These are phyloP conservation scores for Sternarchorhynchus goeldii DNA, from an alignment of 2,797 vertebrate genomes.

Conservation along the genomic window DNA sequence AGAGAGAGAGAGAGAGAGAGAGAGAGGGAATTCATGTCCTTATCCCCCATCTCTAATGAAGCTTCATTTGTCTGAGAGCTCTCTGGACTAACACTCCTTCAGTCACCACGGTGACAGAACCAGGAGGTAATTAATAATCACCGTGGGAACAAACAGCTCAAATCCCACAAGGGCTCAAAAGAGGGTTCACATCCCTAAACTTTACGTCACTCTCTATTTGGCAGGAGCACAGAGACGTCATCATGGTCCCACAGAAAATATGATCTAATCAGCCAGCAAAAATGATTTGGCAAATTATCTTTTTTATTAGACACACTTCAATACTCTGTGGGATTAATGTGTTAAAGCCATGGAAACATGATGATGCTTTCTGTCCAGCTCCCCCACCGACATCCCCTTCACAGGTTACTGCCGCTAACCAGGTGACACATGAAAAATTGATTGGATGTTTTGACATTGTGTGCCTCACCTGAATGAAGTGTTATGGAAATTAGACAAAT, in stretches of 20 bases:
- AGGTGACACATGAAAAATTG: conserved; percentile 60
- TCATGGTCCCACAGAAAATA: conserved; percentile 56
- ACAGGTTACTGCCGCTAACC: conserved; percentile 40
- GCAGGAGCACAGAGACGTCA: conserved; percentile 60
- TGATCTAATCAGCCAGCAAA: conserved; percentile 63
- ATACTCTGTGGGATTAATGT: conserved; percentile 69
- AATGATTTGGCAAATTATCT: conserved; percentile 63
- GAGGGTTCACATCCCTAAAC: conserved; percentile 60
- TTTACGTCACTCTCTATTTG: conserved; percentile 68
- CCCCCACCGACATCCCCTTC: conserved; percentile 42
- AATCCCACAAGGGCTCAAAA: background rate
- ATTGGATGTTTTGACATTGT: conserved; percentile 66
- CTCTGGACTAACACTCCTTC: too few relatives aligned
- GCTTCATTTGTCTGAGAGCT: too few relatives aligned
- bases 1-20: background rate
- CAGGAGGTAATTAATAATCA: conserved; percentile 20
- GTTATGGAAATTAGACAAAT: conserved; percentile 79
- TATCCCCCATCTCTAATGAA: too few relatives aligned
- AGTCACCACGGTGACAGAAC: background rate
- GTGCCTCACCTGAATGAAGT: conserved; percentile 62
- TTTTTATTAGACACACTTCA: conserved; percentile 69
- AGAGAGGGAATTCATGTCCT: background rate
- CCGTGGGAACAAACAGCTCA: conserved; percentile 49
- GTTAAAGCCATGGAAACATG: conserved; percentile 64
- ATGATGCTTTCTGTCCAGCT: conserved; percentile 49